Percentiles rank a stretch among this genome's conserved stretches.
Conservation (phyloP, 2,113 vertebrate species). For the Saguinus imperator region DNA sequence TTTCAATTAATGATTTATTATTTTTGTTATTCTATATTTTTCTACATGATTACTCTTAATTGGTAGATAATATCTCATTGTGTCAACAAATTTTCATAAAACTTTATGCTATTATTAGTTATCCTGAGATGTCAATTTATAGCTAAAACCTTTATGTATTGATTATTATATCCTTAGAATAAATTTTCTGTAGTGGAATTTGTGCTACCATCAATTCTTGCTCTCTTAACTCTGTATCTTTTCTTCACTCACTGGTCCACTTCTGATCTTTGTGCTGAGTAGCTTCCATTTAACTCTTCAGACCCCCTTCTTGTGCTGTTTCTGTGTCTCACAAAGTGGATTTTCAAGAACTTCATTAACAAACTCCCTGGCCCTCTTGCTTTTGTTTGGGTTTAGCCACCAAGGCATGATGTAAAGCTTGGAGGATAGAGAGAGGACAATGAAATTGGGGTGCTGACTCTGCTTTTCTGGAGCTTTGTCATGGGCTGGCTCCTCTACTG, state of each 20-base stretch:
- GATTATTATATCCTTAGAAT: neutral
- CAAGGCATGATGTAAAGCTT: neutral
- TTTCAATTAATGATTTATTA: neutral
- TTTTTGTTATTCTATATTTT: neutral
- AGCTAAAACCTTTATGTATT: neutral
- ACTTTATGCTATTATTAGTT: neutral
- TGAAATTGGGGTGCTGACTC: neutral
- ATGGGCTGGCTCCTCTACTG: no score
- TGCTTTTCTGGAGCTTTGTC: neutral
- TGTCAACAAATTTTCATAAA: neutral
- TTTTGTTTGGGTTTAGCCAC: neutral
- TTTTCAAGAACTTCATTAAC: neutral
- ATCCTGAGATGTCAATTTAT: neutral
- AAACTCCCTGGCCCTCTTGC: neutral
- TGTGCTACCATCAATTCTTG: neutral
- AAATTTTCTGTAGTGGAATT: neutral
- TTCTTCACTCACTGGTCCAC: neutral
- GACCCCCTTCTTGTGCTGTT: neutral
- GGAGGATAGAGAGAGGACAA: neutral
- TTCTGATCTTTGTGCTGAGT: neutral
- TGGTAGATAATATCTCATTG: neutral
- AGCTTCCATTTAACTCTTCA: neutral
- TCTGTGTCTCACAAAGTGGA: neutral
- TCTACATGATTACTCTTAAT: neutral
- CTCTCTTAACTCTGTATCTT: neutral